These are phyloP conservation scores for Cichladusa arquata DNA, from an alignment of 2,113 vertebrate genomes.

Conservation along the genomic window DNA sequence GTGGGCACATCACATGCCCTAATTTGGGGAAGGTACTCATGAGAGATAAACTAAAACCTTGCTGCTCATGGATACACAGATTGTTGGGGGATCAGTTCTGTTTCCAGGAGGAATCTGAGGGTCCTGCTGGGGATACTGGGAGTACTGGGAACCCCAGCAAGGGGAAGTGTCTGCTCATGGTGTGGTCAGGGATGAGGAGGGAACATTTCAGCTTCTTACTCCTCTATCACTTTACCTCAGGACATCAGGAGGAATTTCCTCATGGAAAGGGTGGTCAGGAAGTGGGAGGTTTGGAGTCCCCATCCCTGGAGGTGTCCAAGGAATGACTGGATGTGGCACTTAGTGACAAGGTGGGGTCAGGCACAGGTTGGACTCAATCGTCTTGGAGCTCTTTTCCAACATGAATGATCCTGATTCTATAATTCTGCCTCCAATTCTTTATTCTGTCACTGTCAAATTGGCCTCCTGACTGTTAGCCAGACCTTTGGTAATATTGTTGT, in stretches of 20 bases:
- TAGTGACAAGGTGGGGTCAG: accelerated
- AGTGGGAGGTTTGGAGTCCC: not conserved
- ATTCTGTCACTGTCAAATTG: not conserved
- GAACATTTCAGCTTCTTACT: not conserved
- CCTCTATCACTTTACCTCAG: not conserved
- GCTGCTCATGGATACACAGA: not conserved
- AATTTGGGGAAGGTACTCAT: not conserved
- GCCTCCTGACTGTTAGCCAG: not conserved
- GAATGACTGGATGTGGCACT: not conserved
- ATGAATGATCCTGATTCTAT: not conserved
- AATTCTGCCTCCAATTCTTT: not conserved
- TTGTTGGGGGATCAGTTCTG: not conserved
- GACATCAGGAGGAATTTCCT: not conserved
- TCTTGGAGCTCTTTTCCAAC: not conserved
- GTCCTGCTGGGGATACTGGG: not conserved
- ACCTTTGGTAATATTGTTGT: not conserved
- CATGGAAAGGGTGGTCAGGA: not conserved
- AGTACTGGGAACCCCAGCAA: not conserved
- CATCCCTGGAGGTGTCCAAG: not conserved
- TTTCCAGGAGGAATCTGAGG: not conserved
- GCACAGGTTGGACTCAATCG: not conserved
- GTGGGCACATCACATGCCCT: not conserved
- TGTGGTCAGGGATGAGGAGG: not conserved
- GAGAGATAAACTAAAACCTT: not conserved
- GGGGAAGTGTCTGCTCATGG: not conserved